Evolutionary conservation across 2,888 invertebrate species (phyloP), one percentile per base, ranked within the genome.

Genomic region (Drosophila affinis): DNA sequence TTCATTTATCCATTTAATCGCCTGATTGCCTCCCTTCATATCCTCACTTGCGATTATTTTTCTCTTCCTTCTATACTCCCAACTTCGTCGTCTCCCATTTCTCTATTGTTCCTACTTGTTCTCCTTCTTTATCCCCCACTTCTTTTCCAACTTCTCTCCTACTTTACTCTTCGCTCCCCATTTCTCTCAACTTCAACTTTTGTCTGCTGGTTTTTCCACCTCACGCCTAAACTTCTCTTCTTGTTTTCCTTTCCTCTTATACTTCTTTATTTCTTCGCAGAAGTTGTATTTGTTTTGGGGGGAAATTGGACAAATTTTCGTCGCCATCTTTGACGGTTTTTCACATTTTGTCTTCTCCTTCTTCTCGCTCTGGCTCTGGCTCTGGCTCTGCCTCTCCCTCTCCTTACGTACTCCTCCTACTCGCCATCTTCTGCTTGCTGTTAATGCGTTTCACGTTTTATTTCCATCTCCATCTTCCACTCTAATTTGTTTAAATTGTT

Each of bases 401-500:
- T 45, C 39, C 60, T 14, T 29, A 32, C n/a, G 4, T 1, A 9
- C 27, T 29, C 45, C 29, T 14, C 12, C 9, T 9, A 5, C 61
- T 24, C 32, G 32, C 1, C 34, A 18, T 14, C 52, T 44, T 9
- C 29, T 45, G 46, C 45, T 61, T 49, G 32, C 55, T 79, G 77
- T 62, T 84, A 73, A 78, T 82, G 71, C 75, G 82, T 82, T 79
- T 84, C 70, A 62, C 71, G 71, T 81, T 71, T 67, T 68, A 60
- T 57, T 69, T 75, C 51, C 71, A 57, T 64, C 57, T 60, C 75
- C 68, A 69, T 75, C 75, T 87, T 65, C 71, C 84, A 79, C 82
- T 88, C 84, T 88, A 84, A 88, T 88, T 88, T 88, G 89, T 85
- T 85, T 72, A 85, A 85, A 85, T 85, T 87, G 89, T 88, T 88